phyloP scores from a whole-genome alignment of 2,888 invertebrate species.

The Pseudanteris insignis region DNA sequence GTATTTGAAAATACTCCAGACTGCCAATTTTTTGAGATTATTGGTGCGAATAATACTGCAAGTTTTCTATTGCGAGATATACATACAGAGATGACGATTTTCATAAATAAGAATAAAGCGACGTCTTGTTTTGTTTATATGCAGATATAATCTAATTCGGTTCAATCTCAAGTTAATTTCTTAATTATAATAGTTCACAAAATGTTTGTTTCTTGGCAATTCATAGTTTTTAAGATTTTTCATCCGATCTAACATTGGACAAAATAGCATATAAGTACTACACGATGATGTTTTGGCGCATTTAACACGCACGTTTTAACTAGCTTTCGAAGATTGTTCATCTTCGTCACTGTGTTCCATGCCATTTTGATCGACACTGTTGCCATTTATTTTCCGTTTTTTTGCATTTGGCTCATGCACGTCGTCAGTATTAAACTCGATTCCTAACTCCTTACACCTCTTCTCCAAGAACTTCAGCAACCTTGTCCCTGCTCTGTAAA shows the following conservation, averaged over 20 bases:
- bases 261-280: slow-evolving; percentile 43
- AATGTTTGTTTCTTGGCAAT: no score
- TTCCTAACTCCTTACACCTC: slow-evolving; percentile 75
- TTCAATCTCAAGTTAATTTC: neutral
- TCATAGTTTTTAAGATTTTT: no score
- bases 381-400: slow-evolving; percentile 53
- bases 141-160: slow-evolving; percentile 6
- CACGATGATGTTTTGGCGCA: slow-evolving; percentile 27
- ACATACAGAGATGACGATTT: slow-evolving; percentile 2
- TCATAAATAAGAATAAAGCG: slow-evolving; percentile 19
- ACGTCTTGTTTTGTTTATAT: neutral
- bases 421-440: slow-evolving; percentile 67
- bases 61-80: slow-evolving; percentile 31
- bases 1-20: slow-evolving; percentile 39
- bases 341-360: slow-evolving; percentile 59
- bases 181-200: no score
- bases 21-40: slow-evolving; percentile 34
- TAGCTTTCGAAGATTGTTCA: slow-evolving; percentile 45
- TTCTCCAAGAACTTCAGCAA: slow-evolving; percentile 78
- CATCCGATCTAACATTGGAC: slow-evolving; percentile 13
- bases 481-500: slow-evolving; percentile 77
- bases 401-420: slow-evolving; percentile 65
- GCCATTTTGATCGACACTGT: slow-evolving; percentile 65
- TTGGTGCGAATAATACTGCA: slow-evolving; percentile 42
- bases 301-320: slow-evolving; percentile 41